phyloP scores from a whole-genome alignment of 2,888 invertebrate species.

The Zonitis immaculata region DNA sequence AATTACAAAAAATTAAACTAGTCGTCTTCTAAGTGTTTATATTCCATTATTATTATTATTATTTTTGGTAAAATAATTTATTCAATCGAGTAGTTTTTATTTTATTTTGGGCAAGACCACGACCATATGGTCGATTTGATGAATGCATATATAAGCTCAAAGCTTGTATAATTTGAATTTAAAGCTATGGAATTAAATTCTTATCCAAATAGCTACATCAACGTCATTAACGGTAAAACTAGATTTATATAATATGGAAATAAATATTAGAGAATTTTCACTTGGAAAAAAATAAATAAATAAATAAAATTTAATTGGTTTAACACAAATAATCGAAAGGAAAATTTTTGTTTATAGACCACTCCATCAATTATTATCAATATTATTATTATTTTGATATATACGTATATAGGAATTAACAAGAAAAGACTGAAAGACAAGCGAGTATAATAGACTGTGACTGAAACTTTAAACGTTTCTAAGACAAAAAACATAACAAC shows the following conservation, averaged over 20 bases:
- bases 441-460: slow-evolving; percentile 27
- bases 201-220: slow-evolving; percentile 22
- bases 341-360: slow-evolving; percentile 22
- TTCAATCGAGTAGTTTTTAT: slow-evolving; percentile 20
- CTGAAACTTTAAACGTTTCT: slow-evolving; percentile 21
- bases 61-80: slow-evolving; percentile 9
- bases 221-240: slow-evolving; percentile 22
- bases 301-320: slow-evolving; percentile 17
- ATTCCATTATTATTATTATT: neutral
- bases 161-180: slow-evolving; percentile 22
- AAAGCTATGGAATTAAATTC: slow-evolving; percentile 19
- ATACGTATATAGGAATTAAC: neutral
- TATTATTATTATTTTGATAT: neutral
- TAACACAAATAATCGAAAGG: no score
- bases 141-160: slow-evolving; percentile 20
- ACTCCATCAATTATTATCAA: slow-evolving; percentile 26
- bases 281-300: neutral
- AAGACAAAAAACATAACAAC: neutral
- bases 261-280: slow-evolving; percentile 1
- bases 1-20: no score
- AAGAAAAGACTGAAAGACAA: slow-evolving; percentile 14
- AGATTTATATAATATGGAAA: slow-evolving; percentile 13
- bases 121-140: slow-evolving; percentile 27
- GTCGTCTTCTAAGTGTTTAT: no score
- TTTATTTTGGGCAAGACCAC: slow-evolving; percentile 15